Conservation (phyloP, 2,888 invertebrate genomes). For the Leucania comma region DNA sequence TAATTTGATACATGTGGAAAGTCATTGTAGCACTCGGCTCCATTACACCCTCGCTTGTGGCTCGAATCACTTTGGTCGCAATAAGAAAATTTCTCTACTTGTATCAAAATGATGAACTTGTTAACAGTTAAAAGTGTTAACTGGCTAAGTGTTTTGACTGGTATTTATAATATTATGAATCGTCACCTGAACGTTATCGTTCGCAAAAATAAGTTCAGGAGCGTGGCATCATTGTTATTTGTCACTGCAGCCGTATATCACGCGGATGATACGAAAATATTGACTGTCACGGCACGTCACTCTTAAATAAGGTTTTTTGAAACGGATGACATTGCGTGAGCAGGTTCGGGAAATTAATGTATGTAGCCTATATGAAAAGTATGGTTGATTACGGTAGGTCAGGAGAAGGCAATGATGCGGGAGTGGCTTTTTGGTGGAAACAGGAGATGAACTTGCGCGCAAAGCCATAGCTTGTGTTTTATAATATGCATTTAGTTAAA, state of each 20-base stretch:
- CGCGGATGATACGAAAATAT: conserved; percentile 50
- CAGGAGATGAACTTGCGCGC: too few species aligned
- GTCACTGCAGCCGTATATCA: conserved; percentile 62
- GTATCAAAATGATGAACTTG: too few species aligned
- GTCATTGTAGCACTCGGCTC: too few species aligned
- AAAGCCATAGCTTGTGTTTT: too few species aligned
- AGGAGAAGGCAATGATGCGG: neutral
- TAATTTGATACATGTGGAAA: too few species aligned
- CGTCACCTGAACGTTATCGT: conserved; percentile 15
- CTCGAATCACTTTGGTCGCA: too few species aligned
- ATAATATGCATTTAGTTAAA: too few species aligned
- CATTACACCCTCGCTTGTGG: too few species aligned
- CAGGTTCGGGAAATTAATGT: conserved; percentile 11
- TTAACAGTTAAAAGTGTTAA: too few species aligned
- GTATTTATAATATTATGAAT: conserved; percentile 17
- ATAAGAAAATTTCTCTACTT: too few species aligned
- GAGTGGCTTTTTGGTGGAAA: too few species aligned
- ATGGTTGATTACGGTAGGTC: conserved; percentile 10
- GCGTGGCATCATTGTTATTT: conserved; percentile 58
- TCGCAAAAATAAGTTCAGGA: conserved; percentile 36
- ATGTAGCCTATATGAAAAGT: neutral
- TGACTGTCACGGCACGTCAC: conserved; percentile 47
- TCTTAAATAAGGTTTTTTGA: conserved; percentile 52
- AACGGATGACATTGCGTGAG: conserved; percentile 2
- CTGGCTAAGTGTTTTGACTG: too few species aligned